Evolutionary conservation across 2,113 vertebrate species (phyloP).

Genomic region (Oophaga pumilio): DNA sequence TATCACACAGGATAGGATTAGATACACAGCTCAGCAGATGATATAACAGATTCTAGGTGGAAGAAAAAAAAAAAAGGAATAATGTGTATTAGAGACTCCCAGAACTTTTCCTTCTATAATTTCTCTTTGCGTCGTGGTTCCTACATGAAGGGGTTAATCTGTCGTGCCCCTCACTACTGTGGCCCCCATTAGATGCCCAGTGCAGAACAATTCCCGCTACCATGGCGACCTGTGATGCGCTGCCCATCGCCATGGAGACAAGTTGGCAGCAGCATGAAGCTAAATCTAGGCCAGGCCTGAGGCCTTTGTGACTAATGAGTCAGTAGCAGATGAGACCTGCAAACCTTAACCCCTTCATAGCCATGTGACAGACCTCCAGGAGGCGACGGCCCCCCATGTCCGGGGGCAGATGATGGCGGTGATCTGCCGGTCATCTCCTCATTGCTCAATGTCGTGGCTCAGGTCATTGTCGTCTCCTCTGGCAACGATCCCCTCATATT

Average conservation of each 20-base stretch:
- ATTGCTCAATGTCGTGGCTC: not conserved
- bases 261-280: not conserved
- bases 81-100: too few relatives aligned
- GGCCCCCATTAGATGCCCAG: not conserved
- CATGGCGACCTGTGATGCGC: not conserved
- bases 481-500: not conserved
- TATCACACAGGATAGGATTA: too few relatives aligned
- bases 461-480: not conserved
- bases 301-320: constrained; percentile 6
- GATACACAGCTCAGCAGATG: not conserved
- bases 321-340: not conserved
- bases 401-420: not conserved
- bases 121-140: not conserved
- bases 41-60: not conserved
- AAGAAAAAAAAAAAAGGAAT: too few relatives aligned
- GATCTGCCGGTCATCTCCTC: not conserved
- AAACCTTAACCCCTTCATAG: not conserved
- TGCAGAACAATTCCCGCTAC: not conserved
- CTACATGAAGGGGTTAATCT: constrained; percentile 8
- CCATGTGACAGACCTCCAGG: not conserved
- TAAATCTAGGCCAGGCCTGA: constrained; percentile 42
- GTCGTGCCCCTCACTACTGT: not conserved
- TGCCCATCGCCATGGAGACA: constrained; percentile 29
- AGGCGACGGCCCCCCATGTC: too few relatives aligned
- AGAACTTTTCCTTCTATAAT: too few relatives aligned